A percentile compares a stretch with the other conserved stretches of the same genome.
Evolutionary conservation across 2,113 vertebrate genomes (phyloP).

Genomic region (Reinhardtius hippoglossoides): DNA sequence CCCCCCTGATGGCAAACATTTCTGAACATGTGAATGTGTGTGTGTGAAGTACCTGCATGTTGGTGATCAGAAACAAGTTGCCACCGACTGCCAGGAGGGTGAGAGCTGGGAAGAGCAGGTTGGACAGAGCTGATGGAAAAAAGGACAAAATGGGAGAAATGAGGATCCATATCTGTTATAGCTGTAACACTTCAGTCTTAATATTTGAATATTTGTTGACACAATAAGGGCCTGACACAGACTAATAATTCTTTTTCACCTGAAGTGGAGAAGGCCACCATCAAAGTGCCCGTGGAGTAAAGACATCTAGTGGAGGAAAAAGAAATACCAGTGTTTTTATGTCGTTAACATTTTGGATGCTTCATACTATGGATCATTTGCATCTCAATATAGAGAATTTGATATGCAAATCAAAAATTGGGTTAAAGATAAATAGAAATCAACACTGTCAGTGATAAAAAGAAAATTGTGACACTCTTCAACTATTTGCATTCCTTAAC

Average conservation of each 20-base stretch:
- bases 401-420: no score
- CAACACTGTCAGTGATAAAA: no score
- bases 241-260: constrained; percentile 40
- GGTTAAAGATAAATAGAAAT: no score
- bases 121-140: constrained; percentile 73
- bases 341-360: no score
- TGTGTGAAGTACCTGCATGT: constrained; percentile 88
- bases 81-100: constrained; percentile 86
- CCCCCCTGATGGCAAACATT: no score
- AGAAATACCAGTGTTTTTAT: background rate
- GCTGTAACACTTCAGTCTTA: background rate
- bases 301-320: constrained; percentile 50
- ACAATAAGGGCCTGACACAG: background rate
- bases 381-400: no score
- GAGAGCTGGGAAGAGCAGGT: constrained; percentile 89
- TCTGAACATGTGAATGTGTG: background rate
- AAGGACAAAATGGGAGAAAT: background rate
- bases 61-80: constrained; percentile 90
- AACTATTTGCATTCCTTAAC: constrained; percentile 47
- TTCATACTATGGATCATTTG: no score
- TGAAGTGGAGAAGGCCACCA: constrained; percentile 68
- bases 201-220: background rate
- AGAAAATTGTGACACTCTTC: background rate
- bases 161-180: background rate
- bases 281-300: constrained; percentile 67